Evolutionary conservation across 1,140 invertebrate genomes (phyloP), one percentile per base, ranked within the genome.

Genomic region (Drosophila pruinosa): DNA sequence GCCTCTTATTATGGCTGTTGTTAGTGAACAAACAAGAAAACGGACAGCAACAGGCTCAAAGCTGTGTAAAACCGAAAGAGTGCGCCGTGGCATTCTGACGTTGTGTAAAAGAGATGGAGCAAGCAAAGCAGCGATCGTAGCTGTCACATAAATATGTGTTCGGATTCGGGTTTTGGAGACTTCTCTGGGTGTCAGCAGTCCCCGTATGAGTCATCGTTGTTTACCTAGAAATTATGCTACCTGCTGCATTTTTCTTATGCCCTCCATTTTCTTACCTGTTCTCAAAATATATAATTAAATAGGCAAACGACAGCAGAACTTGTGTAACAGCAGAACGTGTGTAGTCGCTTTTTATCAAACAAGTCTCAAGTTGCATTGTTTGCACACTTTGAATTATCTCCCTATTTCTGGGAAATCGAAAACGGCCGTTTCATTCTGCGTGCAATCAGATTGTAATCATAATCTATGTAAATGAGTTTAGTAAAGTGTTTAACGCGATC

Each of bases 181-280:
- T 70, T 79, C 61, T 61, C 28, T 79, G 43, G 26, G 26, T 15
- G 21, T 48, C 19, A 56, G 15, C 19, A 56, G 15, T 14, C 4
- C n/a, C 5, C 28, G 38, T 5, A 58, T 85, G 81, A 85, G 52
- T 85, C 81, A 85, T 73, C 81, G 39, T 54, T 86, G 81, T 85
- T 85, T 86, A 86, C 70, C 56, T 85, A 80, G 73, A 86, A 85
- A 85, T 85, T 85, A 81, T 85, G 81, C 81, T 85, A 85, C 81
- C 81, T 85, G 81, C 73, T 85, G 81, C 81, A 86, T 36, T 80
- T 77, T 53, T 68, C 58, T 24, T 71, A 31, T 48, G 56, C 26
- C 15, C 24, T 19, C 43, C 28, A 28, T 36, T 17, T 15, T 58
- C 80, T 41, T 86, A 70, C 72, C 81, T 80, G 76, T 57, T 67